Conservation (phyloP, 2,797 vertebrate species). For the Takifugu rubripes region DNA sequence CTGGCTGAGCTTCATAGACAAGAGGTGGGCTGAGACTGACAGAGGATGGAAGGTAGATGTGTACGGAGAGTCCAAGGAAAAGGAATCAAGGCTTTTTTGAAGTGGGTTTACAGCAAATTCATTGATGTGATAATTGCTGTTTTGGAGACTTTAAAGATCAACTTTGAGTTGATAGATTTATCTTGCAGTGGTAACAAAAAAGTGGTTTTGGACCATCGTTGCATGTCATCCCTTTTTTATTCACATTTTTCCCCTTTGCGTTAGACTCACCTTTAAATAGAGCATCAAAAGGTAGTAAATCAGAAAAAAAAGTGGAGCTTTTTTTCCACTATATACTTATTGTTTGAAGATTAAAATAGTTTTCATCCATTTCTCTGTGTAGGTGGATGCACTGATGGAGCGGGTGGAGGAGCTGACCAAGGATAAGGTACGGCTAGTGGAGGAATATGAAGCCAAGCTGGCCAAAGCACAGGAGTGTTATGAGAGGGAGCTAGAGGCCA, state of each 20-base stretch:
- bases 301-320: background rate
- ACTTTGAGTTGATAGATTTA: slow-evolving; percentile 5
- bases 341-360: no score
- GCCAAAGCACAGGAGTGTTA: slow-evolving; percentile 92
- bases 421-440: slow-evolving; percentile 86
- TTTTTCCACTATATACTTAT: background rate
- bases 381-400: slow-evolving; percentile 86
- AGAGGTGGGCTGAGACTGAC: slow-evolving; percentile 61
- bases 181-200: background rate
- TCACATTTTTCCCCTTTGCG: slow-evolving; percentile 52
- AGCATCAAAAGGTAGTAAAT: background rate
- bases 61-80: slow-evolving; percentile 2
- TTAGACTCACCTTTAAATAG: slow-evolving; percentile 5
- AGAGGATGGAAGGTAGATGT: slow-evolving; percentile 12
- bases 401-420: slow-evolving; percentile 85
- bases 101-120: slow-evolving; percentile 25
- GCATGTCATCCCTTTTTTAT: slow-evolving; percentile 62
- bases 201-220: slow-evolving; percentile 29
- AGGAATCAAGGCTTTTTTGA: slow-evolving; percentile 11
- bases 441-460: slow-evolving; percentile 93
- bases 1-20: slow-evolving; percentile 82
- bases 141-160: slow-evolving; percentile 17
- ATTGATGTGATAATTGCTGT: slow-evolving; percentile 28
- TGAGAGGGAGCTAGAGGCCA: slow-evolving; percentile 91
- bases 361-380: slow-evolving; percentile 9